Conservation (phyloP, 30 jellyfish, hydroid and myxozoan species). For the Hydractinia echinata region DNA sequence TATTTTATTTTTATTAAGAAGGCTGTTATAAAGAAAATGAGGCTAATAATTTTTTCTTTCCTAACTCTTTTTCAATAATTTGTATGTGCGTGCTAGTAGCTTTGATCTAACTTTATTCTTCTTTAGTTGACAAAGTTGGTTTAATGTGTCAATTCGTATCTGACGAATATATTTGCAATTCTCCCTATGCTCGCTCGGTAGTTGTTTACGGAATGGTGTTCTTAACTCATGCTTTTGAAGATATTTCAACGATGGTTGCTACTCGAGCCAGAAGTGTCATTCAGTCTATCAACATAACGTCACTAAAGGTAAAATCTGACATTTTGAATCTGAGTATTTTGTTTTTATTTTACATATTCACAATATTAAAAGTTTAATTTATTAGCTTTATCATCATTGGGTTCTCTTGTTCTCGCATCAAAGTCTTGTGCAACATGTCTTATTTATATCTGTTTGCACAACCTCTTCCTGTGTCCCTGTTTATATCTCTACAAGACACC, state of each 20-base stretch:
- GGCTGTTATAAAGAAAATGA: no score
- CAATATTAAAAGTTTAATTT: not conserved
- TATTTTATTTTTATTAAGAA: no score
- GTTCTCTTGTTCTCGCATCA: not conserved
- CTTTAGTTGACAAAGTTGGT: slow-evolving; percentile 85
- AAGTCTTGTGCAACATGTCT: not conserved
- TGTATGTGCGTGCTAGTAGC: not conserved
- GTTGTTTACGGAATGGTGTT: slow-evolving; percentile 67
- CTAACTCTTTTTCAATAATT: not conserved
- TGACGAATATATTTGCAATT: slow-evolving; percentile 5
- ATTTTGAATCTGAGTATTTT: not conserved
- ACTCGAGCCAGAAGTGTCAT: slow-evolving; percentile 78
- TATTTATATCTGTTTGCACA: no score
- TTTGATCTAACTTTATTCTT: not conserved
- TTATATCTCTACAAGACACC: no score
- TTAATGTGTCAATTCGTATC: slow-evolving; percentile 78
- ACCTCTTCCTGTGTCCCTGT: no score
- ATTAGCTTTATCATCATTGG: not conserved
- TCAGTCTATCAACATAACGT: slow-evolving; percentile 53
- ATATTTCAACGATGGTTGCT: slow-evolving; percentile 66
- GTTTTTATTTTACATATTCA: not conserved
- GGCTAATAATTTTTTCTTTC: no score
- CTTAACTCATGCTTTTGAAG: slow-evolving; percentile 74
- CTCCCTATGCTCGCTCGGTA: slow-evolving; percentile 52
- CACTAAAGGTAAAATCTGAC: slow-evolving; percentile 58